Base-by-base conservation (phyloP, 1,140 invertebrate genomes). In the Drosophila navojoa region DNA sequence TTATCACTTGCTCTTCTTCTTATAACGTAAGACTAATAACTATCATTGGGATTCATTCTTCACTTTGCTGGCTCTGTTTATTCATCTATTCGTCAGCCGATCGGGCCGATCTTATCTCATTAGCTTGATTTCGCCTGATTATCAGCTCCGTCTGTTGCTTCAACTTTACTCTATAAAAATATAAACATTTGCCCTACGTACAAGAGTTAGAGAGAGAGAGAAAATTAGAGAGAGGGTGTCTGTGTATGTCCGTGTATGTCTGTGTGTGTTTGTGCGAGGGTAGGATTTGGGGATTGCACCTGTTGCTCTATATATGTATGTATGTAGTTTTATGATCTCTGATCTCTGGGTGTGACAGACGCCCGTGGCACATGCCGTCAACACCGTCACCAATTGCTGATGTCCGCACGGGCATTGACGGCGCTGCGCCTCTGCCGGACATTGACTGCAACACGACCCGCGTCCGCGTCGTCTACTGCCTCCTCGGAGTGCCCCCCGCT, bases 1-100 rank as follows among this genome's bases (percentile, higher is more conserved):
- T 82, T 87, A 87, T 87, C 84, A 89, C 84, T 89, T 89, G 76
- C 76, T 82, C 82, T 79, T 75, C 84, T 89, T 75, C 84, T 89
- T 89, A 89, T 75, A 77, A 89, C 68, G 62, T 89, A 89, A 45
- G 64, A 84, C 77, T 80, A 89, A 77, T 68, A 78, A 78, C 77
- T 89, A 89, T 89, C 84, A 89, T 89, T 89, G 84, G 84, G 84
- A 89, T 89, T 89, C 67, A 72, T 76, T 78, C 71, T 78, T 71
- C 69, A 22, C 19, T 22, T 22, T 22, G 66, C 52, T 77, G 77
- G 81, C 74, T 75, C 66, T 59, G 62, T 62, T 77, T 38, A 71
- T 42, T 55, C 69, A 9, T 15, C 15, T 57, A 59, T 77, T 71
- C 53, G 19, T 22, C 19, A 2, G 66, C 47, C 50, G 77, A 59